phyloP scores from a whole-genome alignment of 1,140 invertebrate species.

The Ericerus pela region DNA sequence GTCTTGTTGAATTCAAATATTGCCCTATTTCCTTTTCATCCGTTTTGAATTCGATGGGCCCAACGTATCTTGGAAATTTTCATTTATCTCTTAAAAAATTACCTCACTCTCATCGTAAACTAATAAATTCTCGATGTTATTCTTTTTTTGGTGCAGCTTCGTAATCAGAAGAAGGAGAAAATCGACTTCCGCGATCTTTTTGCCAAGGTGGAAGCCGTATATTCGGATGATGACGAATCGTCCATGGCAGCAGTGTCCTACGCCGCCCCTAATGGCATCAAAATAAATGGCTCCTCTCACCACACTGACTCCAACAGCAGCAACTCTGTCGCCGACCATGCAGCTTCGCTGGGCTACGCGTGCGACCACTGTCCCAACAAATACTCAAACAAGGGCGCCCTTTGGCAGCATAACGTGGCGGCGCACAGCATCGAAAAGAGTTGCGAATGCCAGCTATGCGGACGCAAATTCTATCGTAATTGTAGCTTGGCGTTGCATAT shows the following conservation, averaged over 20 bases:
- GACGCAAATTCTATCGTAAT: constrained; percentile 24
- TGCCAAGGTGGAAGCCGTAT: constrained; percentile 21
- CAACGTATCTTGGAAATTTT: too few relatives aligned
- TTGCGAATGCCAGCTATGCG: constrained; percentile 23
- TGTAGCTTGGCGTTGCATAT: constrained; percentile 24
- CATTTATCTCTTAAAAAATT: too few relatives aligned
- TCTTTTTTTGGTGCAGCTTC: background rate
- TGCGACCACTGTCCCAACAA: constrained; percentile 23
- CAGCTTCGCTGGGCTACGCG: constrained; percentile 14
- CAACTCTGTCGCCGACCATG: background rate
- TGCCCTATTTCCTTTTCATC: too few relatives aligned
- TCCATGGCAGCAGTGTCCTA: background rate
- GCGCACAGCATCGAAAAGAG: constrained; percentile 21
- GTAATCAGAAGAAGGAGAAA: background rate
- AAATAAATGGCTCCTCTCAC: constrained; percentile 11
- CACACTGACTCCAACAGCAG: too few relatives aligned
- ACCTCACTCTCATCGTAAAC: too few relatives aligned
- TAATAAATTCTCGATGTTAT: background rate
- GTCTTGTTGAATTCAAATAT: too few relatives aligned
- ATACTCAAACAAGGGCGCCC: constrained; percentile 20
- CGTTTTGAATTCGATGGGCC: too few relatives aligned
- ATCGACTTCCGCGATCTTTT: constrained; percentile 19
- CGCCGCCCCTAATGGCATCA: background rate
- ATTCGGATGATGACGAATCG: constrained; percentile 21
- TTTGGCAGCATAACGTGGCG: constrained; percentile 23